These are phyloP conservation scores for Lota lota DNA, from an alignment of 2,113 vertebrate species.

Conservation along the genomic window DNA sequence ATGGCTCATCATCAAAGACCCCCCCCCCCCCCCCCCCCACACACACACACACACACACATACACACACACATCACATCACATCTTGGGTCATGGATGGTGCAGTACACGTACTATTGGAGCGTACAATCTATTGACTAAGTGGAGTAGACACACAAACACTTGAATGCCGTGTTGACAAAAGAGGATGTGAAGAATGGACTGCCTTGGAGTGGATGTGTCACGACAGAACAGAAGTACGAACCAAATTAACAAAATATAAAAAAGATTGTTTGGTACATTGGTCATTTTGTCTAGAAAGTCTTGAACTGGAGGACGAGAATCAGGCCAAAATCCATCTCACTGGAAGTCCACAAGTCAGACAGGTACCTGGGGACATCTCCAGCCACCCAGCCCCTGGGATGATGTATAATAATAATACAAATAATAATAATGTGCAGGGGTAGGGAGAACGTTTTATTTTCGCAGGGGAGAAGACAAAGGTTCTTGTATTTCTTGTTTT, in stretches of 20 bases:
- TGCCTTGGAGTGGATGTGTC: background rate
- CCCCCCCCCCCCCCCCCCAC: too few relatives aligned
- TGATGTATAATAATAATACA: background rate
- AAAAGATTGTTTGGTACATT: background rate
- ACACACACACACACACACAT: too few relatives aligned
- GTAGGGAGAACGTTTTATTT: too few relatives aligned
- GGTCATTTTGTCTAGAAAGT: background rate
- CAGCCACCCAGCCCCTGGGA: background rate
- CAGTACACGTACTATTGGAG: constrained; percentile 5
- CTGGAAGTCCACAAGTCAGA: too few relatives aligned
- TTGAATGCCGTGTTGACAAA: background rate
- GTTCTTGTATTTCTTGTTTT: too few relatives aligned
- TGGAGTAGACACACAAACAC: background rate
- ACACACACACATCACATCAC: background rate
- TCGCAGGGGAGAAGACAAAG: too few relatives aligned
- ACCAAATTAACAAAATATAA: background rate
- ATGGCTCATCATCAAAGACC: too few relatives aligned
- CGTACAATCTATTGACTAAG: background rate
- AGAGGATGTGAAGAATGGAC: background rate
- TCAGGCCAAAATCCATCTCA: too few relatives aligned
- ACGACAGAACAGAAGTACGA: background rate
- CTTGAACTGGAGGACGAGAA: too few relatives aligned
- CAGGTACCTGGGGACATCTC: too few relatives aligned
- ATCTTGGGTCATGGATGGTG: constrained; percentile 8
- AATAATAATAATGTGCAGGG: too few relatives aligned